These are phyloP conservation scores for Mus spretus DNA, from an alignment of 2,797 vertebrate genomes.

Conservation along the genomic window DNA sequence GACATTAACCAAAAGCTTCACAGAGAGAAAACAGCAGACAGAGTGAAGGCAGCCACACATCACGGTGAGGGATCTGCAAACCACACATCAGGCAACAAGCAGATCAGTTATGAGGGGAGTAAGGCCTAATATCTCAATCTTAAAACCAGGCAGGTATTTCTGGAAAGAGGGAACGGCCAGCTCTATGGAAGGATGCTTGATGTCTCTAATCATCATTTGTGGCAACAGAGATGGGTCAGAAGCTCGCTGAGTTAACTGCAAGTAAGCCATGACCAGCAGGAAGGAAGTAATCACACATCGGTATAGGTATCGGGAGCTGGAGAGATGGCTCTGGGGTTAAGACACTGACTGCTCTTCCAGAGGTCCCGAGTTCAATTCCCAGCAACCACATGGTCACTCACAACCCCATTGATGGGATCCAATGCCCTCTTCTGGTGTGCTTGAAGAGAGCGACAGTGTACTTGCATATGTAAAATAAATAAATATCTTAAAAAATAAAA, in stretches of 20 bases:
- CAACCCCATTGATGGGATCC: neutral
- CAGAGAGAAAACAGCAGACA: neutral
- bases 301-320: neutral
- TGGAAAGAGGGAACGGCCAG: neutral
- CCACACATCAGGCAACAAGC: neutral
- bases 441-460: neutral
- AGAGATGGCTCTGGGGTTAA: neutral
- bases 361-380: neutral
- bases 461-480: neutral
- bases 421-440: neutral
- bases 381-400: neutral
- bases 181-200: neutral
- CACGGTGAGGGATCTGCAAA: neutral
- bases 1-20: neutral
- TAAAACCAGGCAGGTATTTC: neutral
- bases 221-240: neutral
- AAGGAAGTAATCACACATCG: neutral
- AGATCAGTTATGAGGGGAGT: neutral
- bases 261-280: neutral
- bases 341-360: neutral
- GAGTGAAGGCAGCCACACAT: neutral
- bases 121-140: neutral
- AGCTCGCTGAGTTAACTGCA: neutral
- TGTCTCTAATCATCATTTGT: neutral
- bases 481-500: neutral